Percentiles rank a stretch among this genome's conserved stretches.
Conservation (phyloP, 2,113 vertebrate genomes). For the Ammodytes dubius region DNA sequence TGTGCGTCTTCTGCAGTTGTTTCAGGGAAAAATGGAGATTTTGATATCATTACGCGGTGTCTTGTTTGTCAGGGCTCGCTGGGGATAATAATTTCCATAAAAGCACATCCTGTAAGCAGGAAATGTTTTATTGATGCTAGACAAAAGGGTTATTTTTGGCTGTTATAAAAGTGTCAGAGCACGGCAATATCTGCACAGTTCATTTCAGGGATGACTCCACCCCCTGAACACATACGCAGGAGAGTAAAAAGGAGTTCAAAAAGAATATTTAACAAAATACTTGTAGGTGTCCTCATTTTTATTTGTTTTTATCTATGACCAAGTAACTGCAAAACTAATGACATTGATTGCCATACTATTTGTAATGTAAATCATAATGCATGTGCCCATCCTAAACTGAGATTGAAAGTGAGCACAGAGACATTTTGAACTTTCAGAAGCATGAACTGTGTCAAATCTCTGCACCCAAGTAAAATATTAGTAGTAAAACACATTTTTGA, state of each 20-base stretch:
- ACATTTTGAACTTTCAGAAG: background rate
- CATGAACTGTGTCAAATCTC: too few species aligned
- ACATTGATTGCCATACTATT: background rate
- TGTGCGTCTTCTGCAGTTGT: slow-evolving; percentile 7
- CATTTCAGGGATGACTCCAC: background rate
- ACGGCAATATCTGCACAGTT: background rate
- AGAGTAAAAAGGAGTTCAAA: too few species aligned
- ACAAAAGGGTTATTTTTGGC: background rate
- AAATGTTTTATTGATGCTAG: slow-evolving; percentile 26
- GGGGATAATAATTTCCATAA: slow-evolving; percentile 27
- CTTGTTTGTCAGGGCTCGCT: slow-evolving; percentile 23
- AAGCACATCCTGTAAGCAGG: slow-evolving; percentile 33
- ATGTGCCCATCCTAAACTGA: background rate
- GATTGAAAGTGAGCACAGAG: background rate
- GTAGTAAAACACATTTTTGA: background rate
- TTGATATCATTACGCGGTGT: slow-evolving; percentile 23
- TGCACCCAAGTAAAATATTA: background rate
- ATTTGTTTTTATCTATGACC: too few species aligned
- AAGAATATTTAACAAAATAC: too few species aligned
- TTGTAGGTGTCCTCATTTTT: too few species aligned
- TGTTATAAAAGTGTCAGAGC: background rate
- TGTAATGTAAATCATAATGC: too few species aligned
- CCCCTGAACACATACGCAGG: background rate
- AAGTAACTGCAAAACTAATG: too few species aligned
- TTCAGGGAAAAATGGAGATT: slow-evolving; percentile 27